Conservation (phyloP, 2,113 vertebrate species). For the Lagopus leucura region DNA sequence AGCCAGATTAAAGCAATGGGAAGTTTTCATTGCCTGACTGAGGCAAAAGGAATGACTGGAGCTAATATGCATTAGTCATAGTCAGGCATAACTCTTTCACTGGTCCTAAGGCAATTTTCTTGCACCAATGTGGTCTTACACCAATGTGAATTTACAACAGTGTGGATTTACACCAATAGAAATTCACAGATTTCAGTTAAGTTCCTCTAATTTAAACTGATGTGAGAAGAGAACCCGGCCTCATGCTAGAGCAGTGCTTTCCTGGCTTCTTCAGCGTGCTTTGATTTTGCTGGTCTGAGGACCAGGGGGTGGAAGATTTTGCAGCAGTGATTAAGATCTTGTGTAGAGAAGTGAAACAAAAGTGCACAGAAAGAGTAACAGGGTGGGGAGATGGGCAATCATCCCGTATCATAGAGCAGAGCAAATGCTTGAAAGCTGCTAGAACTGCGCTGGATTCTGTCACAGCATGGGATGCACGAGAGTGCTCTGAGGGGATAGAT, state of each 20-base stretch:
- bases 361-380: neutral
- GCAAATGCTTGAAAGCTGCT: neutral
- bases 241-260: fast-evolving
- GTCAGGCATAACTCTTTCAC: neutral
- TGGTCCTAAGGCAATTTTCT: neutral
- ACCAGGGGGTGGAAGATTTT: neutral
- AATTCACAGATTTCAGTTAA: neutral
- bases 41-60: neutral
- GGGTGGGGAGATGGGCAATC: neutral
- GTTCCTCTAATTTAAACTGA: neutral
- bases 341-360: neutral
- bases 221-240: neutral
- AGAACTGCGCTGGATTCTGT: neutral
- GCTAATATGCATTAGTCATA: neutral
- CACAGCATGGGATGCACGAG: neutral
- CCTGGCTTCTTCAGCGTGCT: neutral
- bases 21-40: neutral
- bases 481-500: neutral
- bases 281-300: neutral
- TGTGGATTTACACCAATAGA: neutral
- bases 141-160: too few relatives aligned
- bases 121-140: neutral
- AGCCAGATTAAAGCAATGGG: neutral
- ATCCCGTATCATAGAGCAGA: neutral
- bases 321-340: neutral